Conservation (phyloP, 2,113 vertebrate species). For the Cariama cristata region DNA sequence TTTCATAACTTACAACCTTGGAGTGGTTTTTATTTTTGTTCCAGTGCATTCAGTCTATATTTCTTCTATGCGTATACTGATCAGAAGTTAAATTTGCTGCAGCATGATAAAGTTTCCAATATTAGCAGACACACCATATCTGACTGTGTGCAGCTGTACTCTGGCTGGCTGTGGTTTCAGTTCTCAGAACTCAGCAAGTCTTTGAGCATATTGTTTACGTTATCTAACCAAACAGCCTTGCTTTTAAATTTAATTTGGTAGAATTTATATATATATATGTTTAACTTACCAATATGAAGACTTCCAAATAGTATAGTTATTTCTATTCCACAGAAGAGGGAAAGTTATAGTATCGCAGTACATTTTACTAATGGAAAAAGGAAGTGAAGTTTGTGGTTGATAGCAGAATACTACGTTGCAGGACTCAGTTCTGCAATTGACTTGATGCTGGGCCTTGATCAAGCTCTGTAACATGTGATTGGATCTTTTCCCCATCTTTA, state of each 20-base stretch:
- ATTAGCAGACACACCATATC: constrained; percentile 59
- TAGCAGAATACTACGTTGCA: background rate
- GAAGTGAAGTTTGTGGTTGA: background rate
- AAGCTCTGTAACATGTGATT: background rate
- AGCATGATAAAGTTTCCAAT: constrained; percentile 54
- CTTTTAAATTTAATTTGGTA: constrained; percentile 61
- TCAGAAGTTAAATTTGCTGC: constrained; percentile 8
- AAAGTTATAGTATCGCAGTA: background rate
- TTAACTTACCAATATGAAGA: constrained; percentile 44
- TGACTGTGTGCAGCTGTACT: constrained; percentile 73
- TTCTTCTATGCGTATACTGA: background rate
- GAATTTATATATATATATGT: constrained; percentile 31
- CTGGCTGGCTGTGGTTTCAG: constrained; percentile 74
- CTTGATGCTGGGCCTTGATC: background rate
- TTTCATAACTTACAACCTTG: background rate
- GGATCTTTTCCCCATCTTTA: background rate
- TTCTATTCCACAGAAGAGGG: background rate
- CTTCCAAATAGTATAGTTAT: constrained; percentile 19
- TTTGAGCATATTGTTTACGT: constrained; percentile 61
- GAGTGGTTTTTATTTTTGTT: background rate
- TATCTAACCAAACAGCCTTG: constrained; percentile 48
- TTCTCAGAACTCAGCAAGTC: constrained; percentile 76
- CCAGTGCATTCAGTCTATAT: background rate
- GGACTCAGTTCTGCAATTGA: background rate
- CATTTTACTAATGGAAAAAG: background rate